Base-by-base conservation (phyloP, 1,140 invertebrate genomes). In the Cherax quadricarinatus region DNA sequence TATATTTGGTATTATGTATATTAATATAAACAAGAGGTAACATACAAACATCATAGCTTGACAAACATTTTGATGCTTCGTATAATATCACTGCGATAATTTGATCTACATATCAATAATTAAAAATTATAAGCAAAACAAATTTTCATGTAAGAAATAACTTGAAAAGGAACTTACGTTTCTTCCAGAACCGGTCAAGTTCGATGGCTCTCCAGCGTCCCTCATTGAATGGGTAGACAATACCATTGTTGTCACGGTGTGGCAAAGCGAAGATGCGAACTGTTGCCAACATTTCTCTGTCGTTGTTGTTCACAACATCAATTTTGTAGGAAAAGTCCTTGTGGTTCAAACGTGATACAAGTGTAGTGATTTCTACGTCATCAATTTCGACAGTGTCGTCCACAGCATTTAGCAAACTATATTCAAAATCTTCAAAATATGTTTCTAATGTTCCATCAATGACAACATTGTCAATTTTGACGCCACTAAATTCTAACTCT, bases 201-300 rank as follows among this genome's bases (percentile, higher is more conserved):
- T 88, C 86, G 51, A 88, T 88, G 21, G 86, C 86, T 24, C 66
- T 81, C 87, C 87, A 89, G 30, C 87, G 87, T 18, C 87, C 87
- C 18, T 89, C 87, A 18, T 82, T 53, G 51, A 89, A 89, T 6
- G 79, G 21, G 79, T 18, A 82, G 3, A 16, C n/a, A 21, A 89
- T 18, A 21, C 87, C 87, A 14, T 89, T 81, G 57, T 62, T 82
- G 79, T 89, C 87, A 1, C 62, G 3, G 41, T 66, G 79, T 7
- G 87, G 87, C 87, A 79, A 89, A 16, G 79, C 87, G 87, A 89
- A 89, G 66, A 89, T 89, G 66, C 87, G 87, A n/a, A 89, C 80
- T 16, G 80, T 82, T 48, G 87, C 79, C 14, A 89, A 16, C 18
- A 82, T 62, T 21, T 81, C 79, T 7, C 66, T 12, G 14, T 89